A percentile compares a stretch with the other conserved stretches of the same genome.
These are phyloP conservation scores for Perizoma affinitatum DNA, from an alignment of 2,888 invertebrate genomes.

Conservation along the genomic window DNA sequence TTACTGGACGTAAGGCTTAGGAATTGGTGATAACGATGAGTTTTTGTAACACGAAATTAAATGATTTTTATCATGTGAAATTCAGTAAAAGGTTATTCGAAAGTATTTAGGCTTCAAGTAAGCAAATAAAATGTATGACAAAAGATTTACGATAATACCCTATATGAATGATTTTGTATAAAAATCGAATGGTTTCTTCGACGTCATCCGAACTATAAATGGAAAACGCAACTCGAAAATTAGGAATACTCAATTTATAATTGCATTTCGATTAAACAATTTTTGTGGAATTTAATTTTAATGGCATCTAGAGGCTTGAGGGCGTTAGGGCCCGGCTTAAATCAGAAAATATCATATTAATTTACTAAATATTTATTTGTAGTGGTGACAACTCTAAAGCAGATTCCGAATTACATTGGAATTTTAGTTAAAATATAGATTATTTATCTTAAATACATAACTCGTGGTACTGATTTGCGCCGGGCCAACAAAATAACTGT, in stretches of 20 bases:
- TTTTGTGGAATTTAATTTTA: slow-evolving; percentile 22
- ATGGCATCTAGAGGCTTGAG: slow-evolving; percentile 37
- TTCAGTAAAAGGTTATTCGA: slow-evolving; percentile 8
- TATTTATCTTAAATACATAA: background rate
- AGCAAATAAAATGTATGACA: slow-evolving; percentile 36
- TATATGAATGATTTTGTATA: slow-evolving; percentile 31
- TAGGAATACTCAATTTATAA: slow-evolving; percentile 46
- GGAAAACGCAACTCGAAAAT: slow-evolving; percentile 40
- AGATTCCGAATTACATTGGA: too few relatives aligned
- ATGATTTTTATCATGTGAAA: slow-evolving; percentile 12
- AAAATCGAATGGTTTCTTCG: slow-evolving; percentile 42
- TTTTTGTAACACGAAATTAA: too few relatives aligned
- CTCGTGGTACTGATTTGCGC: slow-evolving; percentile 2
- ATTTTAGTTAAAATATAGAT: too few relatives aligned
- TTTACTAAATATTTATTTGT: slow-evolving; percentile 5
- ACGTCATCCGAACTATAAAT: slow-evolving; percentile 44
- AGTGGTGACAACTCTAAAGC: background rate
- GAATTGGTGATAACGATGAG: too few relatives aligned
- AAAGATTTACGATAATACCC: slow-evolving; percentile 38
- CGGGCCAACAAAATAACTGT: background rate
- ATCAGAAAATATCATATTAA: slow-evolving; percentile 5
- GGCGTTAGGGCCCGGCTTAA: slow-evolving; percentile 11
- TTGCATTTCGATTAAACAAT: slow-evolving; percentile 43
- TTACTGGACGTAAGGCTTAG: too few relatives aligned
- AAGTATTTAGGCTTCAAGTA: slow-evolving; percentile 18